phyloP scores from a whole-genome alignment of 2,888 invertebrate species.

The Cyclophora punctaria region DNA sequence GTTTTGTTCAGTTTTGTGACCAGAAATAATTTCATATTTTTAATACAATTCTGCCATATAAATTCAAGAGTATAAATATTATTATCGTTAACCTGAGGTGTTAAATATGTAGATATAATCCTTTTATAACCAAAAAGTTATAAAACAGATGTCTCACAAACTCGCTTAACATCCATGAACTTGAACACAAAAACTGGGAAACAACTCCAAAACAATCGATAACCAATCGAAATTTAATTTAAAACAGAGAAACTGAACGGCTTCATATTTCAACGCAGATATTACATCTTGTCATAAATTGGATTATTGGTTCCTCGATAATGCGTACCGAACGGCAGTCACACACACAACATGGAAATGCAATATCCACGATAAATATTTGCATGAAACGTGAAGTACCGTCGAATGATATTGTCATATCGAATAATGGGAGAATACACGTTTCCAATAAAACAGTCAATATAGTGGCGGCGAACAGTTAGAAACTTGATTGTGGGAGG shows the following conservation, averaged over 20 bases:
- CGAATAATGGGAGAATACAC: conserved; percentile 11
- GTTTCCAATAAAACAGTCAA: conserved; percentile 34
- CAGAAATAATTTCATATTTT: too few species aligned
- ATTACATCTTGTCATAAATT: conserved; percentile 23
- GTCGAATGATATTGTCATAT: conserved; percentile 17
- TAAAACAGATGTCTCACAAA: too few species aligned
- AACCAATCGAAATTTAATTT: conserved; percentile 16
- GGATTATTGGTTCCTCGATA: conserved; percentile 23
- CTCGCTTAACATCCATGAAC: too few species aligned
- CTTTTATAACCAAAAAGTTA: too few species aligned
- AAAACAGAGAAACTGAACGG: conserved; percentile 13
- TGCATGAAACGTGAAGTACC: conserved; percentile 19
- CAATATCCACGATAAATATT: conserved; percentile 24
- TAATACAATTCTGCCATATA: too few species aligned
- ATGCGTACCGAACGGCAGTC: conserved; percentile 9
- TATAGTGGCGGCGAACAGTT: conserved; percentile 32
- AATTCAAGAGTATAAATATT: too few species aligned
- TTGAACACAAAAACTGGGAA: not conserved
- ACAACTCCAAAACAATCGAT: conserved; percentile 2
- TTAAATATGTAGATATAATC: too few species aligned
- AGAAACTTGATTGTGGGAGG: conserved; percentile 41
- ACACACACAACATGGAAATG: conserved; percentile 20
- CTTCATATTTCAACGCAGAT: conserved; percentile 23
- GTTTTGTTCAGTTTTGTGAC: too few species aligned
- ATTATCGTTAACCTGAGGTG: too few species aligned